Evolutionary conservation across 1,140 invertebrate species (phyloP), one percentile per base, ranked within the genome.

Genomic region (Tachypleus tridentatus): DNA sequence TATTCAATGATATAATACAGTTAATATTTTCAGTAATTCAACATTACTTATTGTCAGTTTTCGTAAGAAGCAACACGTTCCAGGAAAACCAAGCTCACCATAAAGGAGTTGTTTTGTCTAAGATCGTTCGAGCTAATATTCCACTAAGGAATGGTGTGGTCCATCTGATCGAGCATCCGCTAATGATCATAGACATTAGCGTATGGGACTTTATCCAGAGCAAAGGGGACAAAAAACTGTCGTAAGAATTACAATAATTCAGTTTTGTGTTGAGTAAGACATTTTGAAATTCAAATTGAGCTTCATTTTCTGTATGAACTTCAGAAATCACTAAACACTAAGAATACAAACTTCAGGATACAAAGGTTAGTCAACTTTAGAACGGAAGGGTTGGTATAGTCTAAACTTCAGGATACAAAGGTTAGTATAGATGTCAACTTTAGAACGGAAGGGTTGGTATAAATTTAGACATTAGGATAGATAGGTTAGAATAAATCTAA

Each of bases 71-170:
- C 49, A 88, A 92, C 74, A 94, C 90, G 0, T 75, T 88, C 5
- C 75, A 86, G 47, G 86, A 87, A 9, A 87, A 91, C 72, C 74
- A 79, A 0, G 84, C 82, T 66, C 89, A 93, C 73, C 80, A 83
- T 1, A 80, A 83, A 50, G 92, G 91, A 8, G 87, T 90, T 4
- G 91, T 94, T 4, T 72, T 91, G 10, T 87, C 90, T 5, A 86
- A 91, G 75, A 89, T 96, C 64, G 83, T 93, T 2, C 85, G 86
- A 75, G 87, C 86, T n/a, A 94, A 96, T 76, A 94, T 96, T 70
- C 91, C 92, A 0, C 88, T 95, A 4, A 85, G 84, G 72, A 95
- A 95, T 73, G 92, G 93, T 9, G 91, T 96, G 0, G 85, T 95
- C 4, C 93, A 96, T 79, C 81, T 96, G 49, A 95, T 95, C 71